Conservation (phyloP, 2,113 vertebrate genomes). For the Antechinus flavipes region DNA sequence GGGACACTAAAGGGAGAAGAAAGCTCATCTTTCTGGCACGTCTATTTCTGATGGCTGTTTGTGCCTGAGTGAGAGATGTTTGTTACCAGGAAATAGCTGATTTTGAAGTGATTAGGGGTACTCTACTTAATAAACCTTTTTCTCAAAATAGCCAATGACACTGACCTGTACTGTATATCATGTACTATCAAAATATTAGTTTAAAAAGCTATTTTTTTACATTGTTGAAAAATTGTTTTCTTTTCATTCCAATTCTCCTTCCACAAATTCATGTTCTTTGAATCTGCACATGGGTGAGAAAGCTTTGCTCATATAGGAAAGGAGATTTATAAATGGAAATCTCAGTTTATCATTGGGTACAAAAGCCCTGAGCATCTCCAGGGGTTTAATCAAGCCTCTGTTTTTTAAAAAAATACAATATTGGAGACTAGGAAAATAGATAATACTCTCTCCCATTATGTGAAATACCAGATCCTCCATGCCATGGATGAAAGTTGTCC, state of each 20-base stretch:
- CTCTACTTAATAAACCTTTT: neutral
- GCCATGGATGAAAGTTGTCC: neutral
- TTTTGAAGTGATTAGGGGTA: neutral
- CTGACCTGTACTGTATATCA: accelerated
- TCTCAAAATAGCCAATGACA: neutral
- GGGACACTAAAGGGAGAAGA: no score
- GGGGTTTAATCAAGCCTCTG: neutral
- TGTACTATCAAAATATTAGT: neutral
- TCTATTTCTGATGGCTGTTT: neutral
- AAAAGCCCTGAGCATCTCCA: accelerated
- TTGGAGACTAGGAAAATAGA: neutral
- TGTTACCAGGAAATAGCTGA: neutral
- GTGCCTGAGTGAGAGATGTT: neutral
- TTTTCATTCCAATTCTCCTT: neutral
- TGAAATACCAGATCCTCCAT: neutral
- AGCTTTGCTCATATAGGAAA: neutral
- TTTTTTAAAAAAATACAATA: neutral
- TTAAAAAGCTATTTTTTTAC: neutral
- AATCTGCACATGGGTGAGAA: no score
- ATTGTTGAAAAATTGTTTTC: neutral
- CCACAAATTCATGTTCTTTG: neutral
- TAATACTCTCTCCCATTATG: neutral
- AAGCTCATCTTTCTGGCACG: neutral
- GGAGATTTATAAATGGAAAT: neutral
- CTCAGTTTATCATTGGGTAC: no score